Evolutionary conservation across 2,888 invertebrate species (phyloP), one percentile per base, ranked within the genome.

Genomic region (Catocala sponsa): DNA sequence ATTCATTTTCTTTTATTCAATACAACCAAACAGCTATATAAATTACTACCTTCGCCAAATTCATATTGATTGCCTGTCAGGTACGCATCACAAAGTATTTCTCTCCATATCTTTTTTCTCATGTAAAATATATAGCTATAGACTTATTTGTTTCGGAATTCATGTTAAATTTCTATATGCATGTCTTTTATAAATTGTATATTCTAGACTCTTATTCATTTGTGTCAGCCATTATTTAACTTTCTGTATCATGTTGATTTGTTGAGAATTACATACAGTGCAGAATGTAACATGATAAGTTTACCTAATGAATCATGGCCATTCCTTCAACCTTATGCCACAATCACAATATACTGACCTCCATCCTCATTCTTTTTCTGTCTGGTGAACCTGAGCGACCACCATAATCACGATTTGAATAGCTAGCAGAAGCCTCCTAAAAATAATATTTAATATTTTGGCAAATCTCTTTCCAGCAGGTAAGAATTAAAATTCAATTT

Each of bases 331-430:
- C 49, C 13, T 54, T 52, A 56, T 48, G 38, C 57, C 71, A 57
- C 42, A 60, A 63, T 50, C 54, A 57, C 55, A 61, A 60, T 55
- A 72, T 81, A 92, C 92, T 89, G 78, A 96, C 96, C 95, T 96
- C 96, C 76, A 95, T 91, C 80, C 96, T 95, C 89, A 95, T 94
- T 84, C 96, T 91, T 86, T 96, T 96, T 61, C 96, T 92, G 52
- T 96, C 96, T 51, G 96, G 96, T 57, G 96, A 96, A 68, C 95
- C 94, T 70, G 95, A 92, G 68, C 95, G 91, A 65, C 92, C 89
- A 72, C 94, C 94, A 85, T 95, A 95, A 62, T 95, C 95, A 68
- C 95, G 91, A 71, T 88, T 92, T 55, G 94, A 92, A 83, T 94
- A 95, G 73, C 90, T 92, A 77, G 92, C 91, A 65, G 94, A 89